These are phyloP conservation scores for Papilio gigon DNA, from an alignment of 2,888 invertebrate species.

Conservation along the genomic window DNA sequence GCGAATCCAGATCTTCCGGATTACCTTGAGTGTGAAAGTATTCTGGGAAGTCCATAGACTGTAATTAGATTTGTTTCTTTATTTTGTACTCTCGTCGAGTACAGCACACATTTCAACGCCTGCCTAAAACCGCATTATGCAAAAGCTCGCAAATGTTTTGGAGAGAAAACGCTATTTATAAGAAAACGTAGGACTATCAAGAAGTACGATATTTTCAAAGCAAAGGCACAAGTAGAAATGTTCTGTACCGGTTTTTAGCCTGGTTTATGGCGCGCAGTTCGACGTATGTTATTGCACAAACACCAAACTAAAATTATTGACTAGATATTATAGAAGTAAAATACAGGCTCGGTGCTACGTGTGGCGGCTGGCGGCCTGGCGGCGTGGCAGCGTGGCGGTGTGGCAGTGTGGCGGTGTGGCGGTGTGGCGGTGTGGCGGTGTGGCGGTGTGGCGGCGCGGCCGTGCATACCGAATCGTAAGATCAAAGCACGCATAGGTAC, in stretches of 20 bases:
- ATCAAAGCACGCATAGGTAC: slow-evolving; percentile 82
- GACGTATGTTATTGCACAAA: slow-evolving; percentile 77
- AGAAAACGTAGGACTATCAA: slow-evolving; percentile 24
- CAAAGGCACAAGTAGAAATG: slow-evolving; percentile 38
- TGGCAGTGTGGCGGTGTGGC: slow-evolving; percentile 17
- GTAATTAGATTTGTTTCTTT: slow-evolving; percentile 11
- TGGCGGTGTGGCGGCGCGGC: slow-evolving; percentile 18
- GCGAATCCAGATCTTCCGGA: slow-evolving; percentile 22
- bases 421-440: slow-evolving; percentile 55
- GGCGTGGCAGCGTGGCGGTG: too few species aligned
- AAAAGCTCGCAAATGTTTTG: slow-evolving; percentile 1
- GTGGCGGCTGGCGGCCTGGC: slow-evolving; percentile 71
- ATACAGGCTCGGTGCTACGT: slow-evolving; percentile 76
- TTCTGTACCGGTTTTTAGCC: slow-evolving; percentile 47
- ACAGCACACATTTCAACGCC: not conserved
- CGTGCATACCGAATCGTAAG: slow-evolving; percentile 82
- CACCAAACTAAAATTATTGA: slow-evolving; percentile 78
- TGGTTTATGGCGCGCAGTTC: slow-evolving; percentile 57
- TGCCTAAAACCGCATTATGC: slow-evolving; percentile 5
- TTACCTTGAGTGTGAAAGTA: slow-evolving; percentile 29
- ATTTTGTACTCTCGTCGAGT: slow-evolving; percentile 3
- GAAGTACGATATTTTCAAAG: slow-evolving; percentile 27
- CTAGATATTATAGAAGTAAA: slow-evolving; percentile 78
- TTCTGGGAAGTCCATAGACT: slow-evolving; percentile 12
- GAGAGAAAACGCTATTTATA: slow-evolving; percentile 22